Conservation (phyloP, 2,888 invertebrate species). For the Yponomeuta cagnagella region DNA sequence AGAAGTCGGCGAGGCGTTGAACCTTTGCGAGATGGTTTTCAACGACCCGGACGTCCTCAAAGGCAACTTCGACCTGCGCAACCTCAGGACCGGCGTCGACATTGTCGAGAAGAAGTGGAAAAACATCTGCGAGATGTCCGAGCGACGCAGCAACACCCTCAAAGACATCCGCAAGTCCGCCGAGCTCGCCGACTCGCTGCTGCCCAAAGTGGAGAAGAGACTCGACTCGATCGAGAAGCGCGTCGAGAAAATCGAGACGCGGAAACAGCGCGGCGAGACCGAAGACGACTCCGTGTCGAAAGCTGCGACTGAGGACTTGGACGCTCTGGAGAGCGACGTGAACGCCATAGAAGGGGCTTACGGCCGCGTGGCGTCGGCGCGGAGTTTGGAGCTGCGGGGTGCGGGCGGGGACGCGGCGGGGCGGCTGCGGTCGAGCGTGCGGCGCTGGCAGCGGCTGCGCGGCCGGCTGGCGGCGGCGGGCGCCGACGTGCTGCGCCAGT, state of each 20-base stretch:
- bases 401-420: conserved; percentile 81
- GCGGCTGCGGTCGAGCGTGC: conserved; percentile 76
- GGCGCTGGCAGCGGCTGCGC: conserved; percentile 80
- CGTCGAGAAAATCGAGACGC: conserved; percentile 67
- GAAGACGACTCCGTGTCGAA: conserved; percentile 76
- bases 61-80: conserved; percentile 81
- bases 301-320: conserved; percentile 73
- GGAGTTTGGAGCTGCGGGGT: conserved; percentile 79
- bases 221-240: conserved; percentile 77
- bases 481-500: conserved; percentile 78
- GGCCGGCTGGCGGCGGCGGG: conserved; percentile 77
- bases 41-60: conserved; percentile 84
- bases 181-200: conserved; percentile 78
- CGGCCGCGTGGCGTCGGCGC: conserved; percentile 79
- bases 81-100: conserved; percentile 79
- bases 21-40: conserved; percentile 85
- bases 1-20: conserved; percentile 85
- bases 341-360: conserved; percentile 82
- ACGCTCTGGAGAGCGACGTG: conserved; percentile 78
- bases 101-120: conserved; percentile 88
- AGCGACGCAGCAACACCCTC: conserved; percentile 72
- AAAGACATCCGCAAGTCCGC: conserved; percentile 76
- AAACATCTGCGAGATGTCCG: conserved; percentile 82
- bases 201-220: conserved; percentile 78
- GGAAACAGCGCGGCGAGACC: conserved; percentile 57